Conservation (phyloP, 35 echinoderm and acorn worm species). For the Acanthaster planci region DNA sequence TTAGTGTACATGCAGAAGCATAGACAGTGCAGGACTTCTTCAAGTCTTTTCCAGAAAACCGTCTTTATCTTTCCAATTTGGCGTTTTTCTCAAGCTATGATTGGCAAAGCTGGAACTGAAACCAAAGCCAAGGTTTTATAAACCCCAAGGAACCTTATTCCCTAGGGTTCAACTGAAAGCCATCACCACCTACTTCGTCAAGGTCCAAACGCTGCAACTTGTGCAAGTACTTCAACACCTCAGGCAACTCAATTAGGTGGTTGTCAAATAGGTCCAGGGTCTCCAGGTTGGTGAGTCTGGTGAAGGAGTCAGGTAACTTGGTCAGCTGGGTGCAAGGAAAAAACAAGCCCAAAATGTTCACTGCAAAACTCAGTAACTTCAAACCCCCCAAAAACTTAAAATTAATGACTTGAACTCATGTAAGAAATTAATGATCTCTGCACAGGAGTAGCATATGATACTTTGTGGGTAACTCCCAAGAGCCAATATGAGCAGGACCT, state of each 20-base stretch:
- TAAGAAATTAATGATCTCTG: background rate
- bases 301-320: constrained; percentile 64
- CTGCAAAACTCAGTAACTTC: background rate
- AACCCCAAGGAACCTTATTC: no score
- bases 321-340: constrained; percentile 38
- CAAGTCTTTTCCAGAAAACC: no score
- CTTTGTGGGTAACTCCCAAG: no score
- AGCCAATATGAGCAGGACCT: no score
- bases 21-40: no score
- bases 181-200: constrained; percentile 53
- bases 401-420: background rate
- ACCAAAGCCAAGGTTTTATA: no score
- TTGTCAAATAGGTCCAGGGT: constrained; percentile 83
- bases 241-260: constrained; percentile 49
- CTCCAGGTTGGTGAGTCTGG: constrained; percentile 46
- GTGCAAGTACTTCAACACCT: constrained; percentile 49
- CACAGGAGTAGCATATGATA: no score
- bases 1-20: no score
- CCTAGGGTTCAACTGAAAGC: no score
- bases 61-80: no score
- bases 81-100: no score
- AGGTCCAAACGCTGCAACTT: constrained; percentile 53
- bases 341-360: background rate
- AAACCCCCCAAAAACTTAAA: background rate
- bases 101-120: no score